Percentiles rank a stretch among this genome's conserved stretches.
Conservation (phyloP, 2,113 vertebrate species). For the Brachypodius melanocephalos region DNA sequence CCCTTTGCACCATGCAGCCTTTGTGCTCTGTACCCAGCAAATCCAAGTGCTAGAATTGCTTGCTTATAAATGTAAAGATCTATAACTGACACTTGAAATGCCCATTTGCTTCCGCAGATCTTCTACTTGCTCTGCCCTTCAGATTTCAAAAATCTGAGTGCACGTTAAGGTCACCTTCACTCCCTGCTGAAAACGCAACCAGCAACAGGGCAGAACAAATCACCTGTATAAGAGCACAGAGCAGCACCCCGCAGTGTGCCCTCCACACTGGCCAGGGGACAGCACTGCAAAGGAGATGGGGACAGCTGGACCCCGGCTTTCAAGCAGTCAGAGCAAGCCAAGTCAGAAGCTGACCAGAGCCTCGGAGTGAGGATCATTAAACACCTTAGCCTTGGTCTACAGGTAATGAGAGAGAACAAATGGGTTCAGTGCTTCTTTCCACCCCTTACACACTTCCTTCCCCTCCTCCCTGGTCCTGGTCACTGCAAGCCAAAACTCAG, state of each 20-base stretch:
- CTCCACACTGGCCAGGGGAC: background rate
- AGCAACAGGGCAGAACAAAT: slow-evolving; percentile 1
- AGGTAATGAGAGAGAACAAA: background rate
- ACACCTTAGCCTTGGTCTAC: background rate
- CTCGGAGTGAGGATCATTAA: background rate
- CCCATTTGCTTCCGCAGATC: background rate
- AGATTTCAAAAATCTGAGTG: background rate
- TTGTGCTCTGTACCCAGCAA: background rate
- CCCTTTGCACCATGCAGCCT: fast-evolving
- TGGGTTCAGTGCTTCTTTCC: background rate
- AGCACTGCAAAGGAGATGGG: fast-evolving
- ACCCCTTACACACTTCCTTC: background rate
- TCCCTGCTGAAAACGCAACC: background rate
- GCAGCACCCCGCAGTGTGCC: background rate
- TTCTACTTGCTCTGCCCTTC: background rate
- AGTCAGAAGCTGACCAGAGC: background rate
- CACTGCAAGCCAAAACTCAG: background rate
- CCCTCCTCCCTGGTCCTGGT: background rate
- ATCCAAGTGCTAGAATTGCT: background rate
- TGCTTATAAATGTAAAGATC: background rate
- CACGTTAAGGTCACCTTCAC: background rate
- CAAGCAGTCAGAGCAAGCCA: fast-evolving
- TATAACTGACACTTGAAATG: background rate
- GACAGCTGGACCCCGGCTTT: background rate
- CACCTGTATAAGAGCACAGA: background rate